Percentiles rank a stretch among this genome's conserved stretches.
These are phyloP conservation scores for Lanius collurio DNA, from an alignment of 2,113 vertebrate genomes.

Conservation along the genomic window DNA sequence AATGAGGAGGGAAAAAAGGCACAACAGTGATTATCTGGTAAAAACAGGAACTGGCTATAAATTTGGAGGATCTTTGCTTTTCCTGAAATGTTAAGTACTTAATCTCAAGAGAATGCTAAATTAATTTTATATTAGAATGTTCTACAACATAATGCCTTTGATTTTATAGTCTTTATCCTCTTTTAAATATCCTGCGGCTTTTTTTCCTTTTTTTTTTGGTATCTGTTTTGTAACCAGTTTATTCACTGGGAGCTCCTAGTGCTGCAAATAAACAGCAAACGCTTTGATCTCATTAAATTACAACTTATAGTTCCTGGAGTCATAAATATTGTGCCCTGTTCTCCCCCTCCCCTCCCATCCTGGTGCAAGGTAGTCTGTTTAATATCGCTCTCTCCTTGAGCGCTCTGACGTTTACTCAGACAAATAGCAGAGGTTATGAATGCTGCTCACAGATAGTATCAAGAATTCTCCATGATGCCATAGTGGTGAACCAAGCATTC, in stretches of 20 bases:
- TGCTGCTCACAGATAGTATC: conserved; percentile 79
- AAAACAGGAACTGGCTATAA: conserved; percentile 63
- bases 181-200: conserved; percentile 60
- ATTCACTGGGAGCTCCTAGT: conserved; percentile 62
- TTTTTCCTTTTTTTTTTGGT: not conserved
- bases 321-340: conserved; percentile 80
- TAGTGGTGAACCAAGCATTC: conserved; percentile 69
- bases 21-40: conserved; percentile 11
- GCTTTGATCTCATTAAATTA: conserved; percentile 85
- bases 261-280: conserved; percentile 75
- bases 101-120: conserved; percentile 69
- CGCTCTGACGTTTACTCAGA: conserved; percentile 79
- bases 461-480: conserved; percentile 78
- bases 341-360: conserved; percentile 71
- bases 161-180: conserved; percentile 63
- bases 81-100: conserved; percentile 63
- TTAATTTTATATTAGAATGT: conserved; percentile 69
- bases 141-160: conserved; percentile 45
- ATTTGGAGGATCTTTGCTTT: conserved; percentile 60
- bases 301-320: conserved; percentile 79
- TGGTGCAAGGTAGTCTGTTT: conserved; percentile 80
- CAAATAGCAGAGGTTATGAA: conserved; percentile 83
- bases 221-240: conserved; percentile 71
- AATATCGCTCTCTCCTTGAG: conserved; percentile 82
- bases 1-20: not conserved